Percentiles rank a stretch among this genome's conserved stretches.
These are phyloP conservation scores for Bombylius discolor DNA, from an alignment of 2,888 invertebrate genomes.

Conservation along the genomic window DNA sequence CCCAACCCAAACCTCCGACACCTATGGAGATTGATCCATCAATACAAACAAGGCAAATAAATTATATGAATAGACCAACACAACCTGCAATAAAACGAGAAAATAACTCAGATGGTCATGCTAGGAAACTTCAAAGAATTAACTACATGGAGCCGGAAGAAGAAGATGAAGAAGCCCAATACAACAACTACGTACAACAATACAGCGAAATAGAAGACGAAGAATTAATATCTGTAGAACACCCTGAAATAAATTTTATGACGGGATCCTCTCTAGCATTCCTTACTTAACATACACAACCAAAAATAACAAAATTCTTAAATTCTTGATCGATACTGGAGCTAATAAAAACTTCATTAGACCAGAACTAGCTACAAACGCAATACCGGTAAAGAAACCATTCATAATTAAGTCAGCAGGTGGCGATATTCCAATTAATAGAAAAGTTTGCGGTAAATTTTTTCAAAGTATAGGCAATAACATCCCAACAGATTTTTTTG, in stretches of 20 bases:
- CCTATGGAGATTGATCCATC: conserved; percentile 1
- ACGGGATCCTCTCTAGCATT: background rate
- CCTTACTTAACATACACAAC: background rate
- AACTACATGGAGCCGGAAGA: background rate
- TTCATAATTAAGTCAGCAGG: background rate
- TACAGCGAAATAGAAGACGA: no score
- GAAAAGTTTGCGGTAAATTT: background rate
- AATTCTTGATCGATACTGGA: background rate
- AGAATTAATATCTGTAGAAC: no score
- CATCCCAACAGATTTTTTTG: background rate
- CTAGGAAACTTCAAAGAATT: background rate
- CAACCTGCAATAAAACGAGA: background rate
- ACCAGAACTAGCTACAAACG: background rate
- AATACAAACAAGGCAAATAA: background rate
- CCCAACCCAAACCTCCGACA: background rate
- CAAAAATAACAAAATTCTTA: background rate
- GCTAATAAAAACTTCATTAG: background rate
- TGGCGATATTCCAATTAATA: background rate
- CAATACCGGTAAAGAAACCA: background rate
- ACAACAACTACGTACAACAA: background rate
- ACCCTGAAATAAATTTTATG: no score
- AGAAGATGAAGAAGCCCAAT: background rate
- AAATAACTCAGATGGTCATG: background rate
- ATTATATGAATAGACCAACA: background rate
- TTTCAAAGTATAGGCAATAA: background rate